Percentiles rank a stretch among this genome's conserved stretches.
Conservation (phyloP, 2,113 vertebrate genomes). For the Pedetes capensis region DNA sequence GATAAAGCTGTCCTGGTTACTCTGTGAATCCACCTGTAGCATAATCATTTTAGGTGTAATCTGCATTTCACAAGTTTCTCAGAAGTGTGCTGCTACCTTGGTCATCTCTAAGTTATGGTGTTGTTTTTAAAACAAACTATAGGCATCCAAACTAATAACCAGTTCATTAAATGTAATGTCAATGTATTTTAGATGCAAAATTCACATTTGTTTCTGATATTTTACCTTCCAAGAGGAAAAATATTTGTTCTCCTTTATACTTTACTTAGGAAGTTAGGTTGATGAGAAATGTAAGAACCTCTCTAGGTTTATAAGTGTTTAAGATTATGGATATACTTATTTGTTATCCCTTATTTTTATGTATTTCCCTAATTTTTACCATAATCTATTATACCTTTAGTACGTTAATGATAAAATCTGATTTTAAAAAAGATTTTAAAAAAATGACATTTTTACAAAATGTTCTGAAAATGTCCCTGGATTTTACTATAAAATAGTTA, state of each 20-base stretch:
- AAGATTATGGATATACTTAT: neutral
- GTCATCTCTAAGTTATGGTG: neutral
- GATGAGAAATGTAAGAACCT: neutral
- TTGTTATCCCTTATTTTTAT: neutral
- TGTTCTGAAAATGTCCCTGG: neutral
- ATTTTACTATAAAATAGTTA: neutral
- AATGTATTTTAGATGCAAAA: neutral
- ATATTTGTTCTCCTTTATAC: neutral
- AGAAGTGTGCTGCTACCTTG: neutral
- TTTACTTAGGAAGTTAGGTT: neutral
- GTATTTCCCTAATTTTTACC: neutral
- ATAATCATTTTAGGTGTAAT: neutral
- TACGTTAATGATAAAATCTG: neutral
- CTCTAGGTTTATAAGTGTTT: neutral
- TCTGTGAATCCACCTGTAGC: neutral
- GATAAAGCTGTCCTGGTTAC: neutral
- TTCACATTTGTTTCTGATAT: neutral
- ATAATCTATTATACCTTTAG: neutral
- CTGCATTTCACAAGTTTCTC: neutral
- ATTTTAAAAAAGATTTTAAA: too few relatives aligned
- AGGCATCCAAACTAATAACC: slow-evolving; percentile 1
- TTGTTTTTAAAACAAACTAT: neutral
- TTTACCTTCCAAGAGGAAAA: too few relatives aligned
- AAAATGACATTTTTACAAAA: too few relatives aligned
- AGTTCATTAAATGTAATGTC: neutral